Conservation (phyloP, 2,113 vertebrate species). For the Heptranchias perlo region DNA sequence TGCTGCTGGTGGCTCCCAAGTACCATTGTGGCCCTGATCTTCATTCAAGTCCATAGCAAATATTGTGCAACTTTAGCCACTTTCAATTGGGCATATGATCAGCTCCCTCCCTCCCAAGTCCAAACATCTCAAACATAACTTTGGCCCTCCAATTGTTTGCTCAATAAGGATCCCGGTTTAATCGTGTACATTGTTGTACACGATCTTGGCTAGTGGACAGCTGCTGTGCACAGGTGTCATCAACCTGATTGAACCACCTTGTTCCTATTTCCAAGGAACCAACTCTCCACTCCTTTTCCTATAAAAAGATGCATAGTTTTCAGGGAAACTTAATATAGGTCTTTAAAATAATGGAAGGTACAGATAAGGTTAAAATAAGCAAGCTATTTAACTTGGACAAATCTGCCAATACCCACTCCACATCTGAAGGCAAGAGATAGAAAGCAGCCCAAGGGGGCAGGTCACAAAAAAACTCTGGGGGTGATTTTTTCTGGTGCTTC, state of each 20-base stretch:
- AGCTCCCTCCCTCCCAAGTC: background rate
- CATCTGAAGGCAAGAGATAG: background rate
- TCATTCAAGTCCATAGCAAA: background rate
- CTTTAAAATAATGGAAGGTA: background rate
- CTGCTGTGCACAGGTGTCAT: background rate
- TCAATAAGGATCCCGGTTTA: background rate
- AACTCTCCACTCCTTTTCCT: background rate
- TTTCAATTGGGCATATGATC: background rate
- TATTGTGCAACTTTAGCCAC: background rate
- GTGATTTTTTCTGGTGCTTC: too few relatives aligned
- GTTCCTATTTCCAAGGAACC: background rate
- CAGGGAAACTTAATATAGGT: background rate
- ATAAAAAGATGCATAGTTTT: background rate
- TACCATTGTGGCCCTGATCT: background rate
- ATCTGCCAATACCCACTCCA: background rate
- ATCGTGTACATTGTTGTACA: background rate
- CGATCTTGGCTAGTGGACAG: background rate
- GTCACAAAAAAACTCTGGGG: background rate
- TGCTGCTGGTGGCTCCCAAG: background rate
- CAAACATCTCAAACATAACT: background rate
- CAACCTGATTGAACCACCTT: background rate
- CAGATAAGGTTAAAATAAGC: background rate
- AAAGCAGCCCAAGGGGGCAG: background rate
- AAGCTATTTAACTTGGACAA: background rate
- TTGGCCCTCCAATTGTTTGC: background rate